Base-by-base conservation (phyloP, 1,140 invertebrate genomes). In the Helicoverpa armigera region DNA sequence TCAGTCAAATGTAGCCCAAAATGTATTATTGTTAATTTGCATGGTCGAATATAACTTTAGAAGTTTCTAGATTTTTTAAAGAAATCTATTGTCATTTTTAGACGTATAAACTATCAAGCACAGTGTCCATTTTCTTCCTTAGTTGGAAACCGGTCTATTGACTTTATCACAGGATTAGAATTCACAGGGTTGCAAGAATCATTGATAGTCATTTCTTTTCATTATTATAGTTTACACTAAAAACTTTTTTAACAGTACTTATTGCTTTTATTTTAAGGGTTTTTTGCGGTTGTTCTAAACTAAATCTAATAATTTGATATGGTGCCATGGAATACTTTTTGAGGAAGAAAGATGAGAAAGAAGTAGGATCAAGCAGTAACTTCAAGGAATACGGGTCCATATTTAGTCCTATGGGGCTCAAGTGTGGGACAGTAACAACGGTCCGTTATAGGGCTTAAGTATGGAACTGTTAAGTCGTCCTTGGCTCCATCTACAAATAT, bases 151-250 rank as follows among this genome's bases (percentile, higher is more conserved):
- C 83, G 60, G 74, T 85, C 73, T 83, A 82, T 82, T 86, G 63
- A 85, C 70, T 81, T 88, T 89, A 90, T 92, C 88, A 91, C 89
- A 92, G 86, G 85, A 88, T 92, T 92, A 92, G 88, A 90, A 87
- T 84, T 90, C 89, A 94, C 92, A 94, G 92, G 91, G 92, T 94
- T 92, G 84, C 88, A 88, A 89, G 87, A 82, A 88, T 87, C 87
- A 89, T 83, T n/a, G 78, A 75, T 91, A 90, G 83, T 85, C 76
- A 84, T 88, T 83, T 87, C 60, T 65, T 61, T 82, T 70, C 50
- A 4, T 79, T 76, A 60, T 53, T 75, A 65, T 79, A 56, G 53
- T 78, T 70, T 74, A 16, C 51, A 61, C 35, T 74, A 35, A 9
- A 51, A 70, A n/a, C 65, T 61, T 77, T 70, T 65, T 54, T 82